Evolutionary conservation across 2,113 vertebrate species (phyloP).

Genomic region (Lampris megalopsis): DNA sequence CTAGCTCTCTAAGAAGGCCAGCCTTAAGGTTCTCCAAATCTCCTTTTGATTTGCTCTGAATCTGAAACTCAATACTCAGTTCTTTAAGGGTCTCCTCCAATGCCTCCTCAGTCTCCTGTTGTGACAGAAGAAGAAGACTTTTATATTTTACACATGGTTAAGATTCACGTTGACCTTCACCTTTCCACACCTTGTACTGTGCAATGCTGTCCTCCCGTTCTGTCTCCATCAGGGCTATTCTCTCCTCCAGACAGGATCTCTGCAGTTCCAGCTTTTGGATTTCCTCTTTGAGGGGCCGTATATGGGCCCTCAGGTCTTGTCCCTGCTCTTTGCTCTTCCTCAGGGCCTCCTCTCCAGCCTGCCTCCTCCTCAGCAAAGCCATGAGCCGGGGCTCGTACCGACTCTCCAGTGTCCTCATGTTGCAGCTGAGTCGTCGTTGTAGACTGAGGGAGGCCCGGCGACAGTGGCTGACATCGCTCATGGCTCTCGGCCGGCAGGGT

Average conservation of each 20-base stretch:
- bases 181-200: conserved; percentile 85
- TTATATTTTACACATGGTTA: neutral
- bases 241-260: conserved; percentile 85
- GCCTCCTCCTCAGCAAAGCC: conserved; percentile 84
- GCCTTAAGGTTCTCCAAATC: conserved; percentile 83
- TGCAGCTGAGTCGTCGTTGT: conserved; percentile 85
- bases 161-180: neutral
- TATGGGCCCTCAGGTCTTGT: conserved; percentile 79
- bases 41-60: conserved; percentile 86
- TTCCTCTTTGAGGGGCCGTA: conserved; percentile 85
- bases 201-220: conserved; percentile 83
- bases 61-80: conserved; percentile 82
- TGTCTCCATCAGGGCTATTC: conserved; percentile 83
- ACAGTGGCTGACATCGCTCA: conserved; percentile 86
- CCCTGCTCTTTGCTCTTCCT: conserved; percentile 84
- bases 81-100: conserved; percentile 85
- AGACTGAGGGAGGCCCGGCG: conserved; percentile 85
- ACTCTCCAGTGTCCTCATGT: conserved; percentile 83
- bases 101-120: conserved; percentile 86
- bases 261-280: conserved; percentile 81
- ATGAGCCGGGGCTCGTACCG: conserved; percentile 89
- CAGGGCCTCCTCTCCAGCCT: conserved; percentile 83
- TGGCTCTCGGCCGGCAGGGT: conserved; percentile 72
- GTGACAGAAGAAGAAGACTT: no score
- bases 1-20: conserved; percentile 84